Evolutionary conservation across 2,888 invertebrate genomes (phyloP), one percentile per base, ranked within the genome.

Genomic region (Carpatolechia fugitivella): DNA sequence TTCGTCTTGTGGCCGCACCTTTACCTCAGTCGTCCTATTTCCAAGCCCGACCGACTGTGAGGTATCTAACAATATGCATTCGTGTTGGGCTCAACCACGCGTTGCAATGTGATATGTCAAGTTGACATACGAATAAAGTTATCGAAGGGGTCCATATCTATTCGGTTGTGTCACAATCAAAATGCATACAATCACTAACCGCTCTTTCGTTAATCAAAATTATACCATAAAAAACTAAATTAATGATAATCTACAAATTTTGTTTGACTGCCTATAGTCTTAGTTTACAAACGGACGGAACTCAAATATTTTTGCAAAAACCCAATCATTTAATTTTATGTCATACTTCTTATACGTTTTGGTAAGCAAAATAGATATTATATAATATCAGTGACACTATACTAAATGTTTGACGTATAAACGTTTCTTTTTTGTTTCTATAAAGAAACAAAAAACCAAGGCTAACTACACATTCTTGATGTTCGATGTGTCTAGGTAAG

Each of bases 1-100:
- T 77, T 65, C 61, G 61, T 59, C 66, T 68, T 61, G 44, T 44
- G 61, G 72, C 64, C 84, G 72, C 86, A 77, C 85, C 85, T 82
- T 68, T 68, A 63, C 65, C 63, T 60, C 65, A 70, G 68, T 71
- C 78, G 83, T 69, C 76, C 85, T 73, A 79, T 80, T 84, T 83
- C 76, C 70, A 63, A 70, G 67, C 69, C 64, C 67, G 33, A 33
- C 33, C 33, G 8, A n/a, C n/a, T 44, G n/a, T 24, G 20, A 5
- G n/a, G 24, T 24, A 44, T 29, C 29, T 44, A 44, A 44, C 64
- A 63, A 56, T 53, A 50, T 35, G 38, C 64, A 70, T 69, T 65
- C 61, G 61, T 60, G 66, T 52, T 20, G 18, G 11, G 40, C 18
- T 62, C 72, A 75, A 68, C 76, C 75, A 80, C 66, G 76, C 81